Conservation (phyloP, 2,888 invertebrate species). For the Zeuzera pyrina region DNA sequence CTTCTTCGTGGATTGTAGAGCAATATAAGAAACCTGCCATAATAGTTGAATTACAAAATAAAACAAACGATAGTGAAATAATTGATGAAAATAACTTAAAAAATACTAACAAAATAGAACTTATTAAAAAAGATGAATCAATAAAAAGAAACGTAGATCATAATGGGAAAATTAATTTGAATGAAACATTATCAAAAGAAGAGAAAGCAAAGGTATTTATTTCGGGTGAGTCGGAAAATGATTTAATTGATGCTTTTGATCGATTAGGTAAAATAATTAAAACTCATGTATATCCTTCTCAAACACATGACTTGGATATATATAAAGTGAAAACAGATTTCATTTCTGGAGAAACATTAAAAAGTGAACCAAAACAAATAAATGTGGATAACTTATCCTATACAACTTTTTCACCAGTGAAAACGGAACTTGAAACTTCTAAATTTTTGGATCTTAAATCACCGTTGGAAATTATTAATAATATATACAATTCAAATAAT, state of each 20-base stretch:
- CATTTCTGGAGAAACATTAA: constrained; percentile 9
- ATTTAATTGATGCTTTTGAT: constrained; percentile 27
- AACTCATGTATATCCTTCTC: constrained; percentile 30
- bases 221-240: neutral
- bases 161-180: neutral
- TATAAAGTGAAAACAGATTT: constrained; percentile 17
- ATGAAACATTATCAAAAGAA: too few relatives aligned
- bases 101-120: neutral
- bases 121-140: neutral
- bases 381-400: too few relatives aligned
- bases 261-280: constrained; percentile 32
- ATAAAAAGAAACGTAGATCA: neutral
- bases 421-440: too few relatives aligned
- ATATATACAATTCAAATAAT: too few relatives aligned
- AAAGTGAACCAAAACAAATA: constrained; percentile 11
- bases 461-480: too few relatives aligned
- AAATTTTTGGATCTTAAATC: too few relatives aligned
- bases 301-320: constrained; percentile 15
- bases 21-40: constrained; percentile 12
- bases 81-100: neutral
- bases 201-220: neutral
- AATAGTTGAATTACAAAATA: neutral
- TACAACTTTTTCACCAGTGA: too few relatives aligned
- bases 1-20: constrained; percentile 11
- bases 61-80: neutral